These are phyloP conservation scores for Noctuana brunneofusca DNA, from an alignment of 2,888 invertebrate genomes.

Conservation along the genomic window DNA sequence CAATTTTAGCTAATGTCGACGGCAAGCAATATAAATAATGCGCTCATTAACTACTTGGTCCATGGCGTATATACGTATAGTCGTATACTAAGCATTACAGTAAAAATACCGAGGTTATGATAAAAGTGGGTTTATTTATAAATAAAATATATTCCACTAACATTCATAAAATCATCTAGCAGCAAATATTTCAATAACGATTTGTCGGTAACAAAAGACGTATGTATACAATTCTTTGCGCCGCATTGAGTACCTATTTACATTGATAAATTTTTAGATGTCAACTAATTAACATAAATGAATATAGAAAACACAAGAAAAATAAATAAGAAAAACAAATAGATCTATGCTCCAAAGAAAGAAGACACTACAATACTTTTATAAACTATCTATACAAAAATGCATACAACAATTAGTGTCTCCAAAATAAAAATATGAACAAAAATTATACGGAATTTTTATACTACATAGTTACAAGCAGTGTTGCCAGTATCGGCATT, in stretches of 20 bases:
- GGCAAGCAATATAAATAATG: no score
- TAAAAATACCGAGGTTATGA: constrained; percentile 35
- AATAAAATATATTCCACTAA: constrained; percentile 77
- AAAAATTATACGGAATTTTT: constrained; percentile 4
- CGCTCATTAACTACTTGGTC: neutral
- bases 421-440: constrained; percentile 11
- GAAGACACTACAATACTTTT: constrained; percentile 23
- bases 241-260: constrained; percentile 27
- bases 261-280: constrained; percentile 40
- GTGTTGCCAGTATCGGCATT: neutral
- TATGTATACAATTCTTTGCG: neutral
- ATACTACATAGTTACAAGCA: neutral
- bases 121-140: constrained; percentile 48
- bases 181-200: constrained; percentile 51
- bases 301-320: constrained; percentile 32
- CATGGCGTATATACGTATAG: no score
- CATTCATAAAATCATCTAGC: constrained; percentile 65
- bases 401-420: constrained; percentile 17
- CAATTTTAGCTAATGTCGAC: no score
- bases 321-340: constrained; percentile 39
- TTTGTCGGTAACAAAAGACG: constrained; percentile 49
- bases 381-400: constrained; percentile 31
- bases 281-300: neutral
- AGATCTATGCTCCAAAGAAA: constrained; percentile 46
- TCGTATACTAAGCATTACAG: neutral